Conservation (phyloP, 2,113 vertebrate genomes). For the Pelodiscus sinensis region DNA sequence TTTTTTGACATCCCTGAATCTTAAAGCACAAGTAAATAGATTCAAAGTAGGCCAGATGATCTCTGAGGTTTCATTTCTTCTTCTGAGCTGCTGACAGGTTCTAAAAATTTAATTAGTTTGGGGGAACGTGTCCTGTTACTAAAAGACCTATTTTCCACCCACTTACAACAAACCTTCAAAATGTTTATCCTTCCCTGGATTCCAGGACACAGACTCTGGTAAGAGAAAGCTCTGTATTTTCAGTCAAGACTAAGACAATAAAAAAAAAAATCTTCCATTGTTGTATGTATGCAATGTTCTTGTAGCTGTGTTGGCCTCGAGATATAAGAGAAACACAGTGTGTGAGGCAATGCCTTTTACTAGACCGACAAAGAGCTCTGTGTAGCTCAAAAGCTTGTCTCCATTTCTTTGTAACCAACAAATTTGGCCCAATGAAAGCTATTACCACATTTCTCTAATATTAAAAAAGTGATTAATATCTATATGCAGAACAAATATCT, state of each 20-base stretch:
- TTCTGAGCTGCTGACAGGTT: not conserved
- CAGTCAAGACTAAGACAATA: not conserved
- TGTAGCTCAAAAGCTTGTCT: not conserved
- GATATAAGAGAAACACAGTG: not conserved
- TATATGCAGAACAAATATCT: not conserved
- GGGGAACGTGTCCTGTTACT: not conserved
- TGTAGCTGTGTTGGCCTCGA: not conserved
- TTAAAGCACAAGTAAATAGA: not conserved
- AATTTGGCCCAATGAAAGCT: not conserved
- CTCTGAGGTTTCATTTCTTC: not conserved
- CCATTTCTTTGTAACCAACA: not conserved
- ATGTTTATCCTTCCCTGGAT: not conserved
- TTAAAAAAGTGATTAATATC: not conserved
- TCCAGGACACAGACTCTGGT: not conserved
- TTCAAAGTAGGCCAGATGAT: not conserved
- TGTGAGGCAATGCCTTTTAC: not conserved
- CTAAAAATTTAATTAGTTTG: conserved; percentile 18
- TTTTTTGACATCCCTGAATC: not conserved
- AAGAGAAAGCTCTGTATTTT: not conserved
- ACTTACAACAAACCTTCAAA: not conserved
- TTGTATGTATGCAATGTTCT: not conserved
- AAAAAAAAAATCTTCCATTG: not conserved
- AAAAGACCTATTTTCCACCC: not conserved
- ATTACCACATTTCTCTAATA: not conserved
- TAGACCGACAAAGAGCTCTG: not conserved